Base-by-base conservation (phyloP, 2,113 vertebrate genomes). In the Zonotrichia leucophrys region DNA sequence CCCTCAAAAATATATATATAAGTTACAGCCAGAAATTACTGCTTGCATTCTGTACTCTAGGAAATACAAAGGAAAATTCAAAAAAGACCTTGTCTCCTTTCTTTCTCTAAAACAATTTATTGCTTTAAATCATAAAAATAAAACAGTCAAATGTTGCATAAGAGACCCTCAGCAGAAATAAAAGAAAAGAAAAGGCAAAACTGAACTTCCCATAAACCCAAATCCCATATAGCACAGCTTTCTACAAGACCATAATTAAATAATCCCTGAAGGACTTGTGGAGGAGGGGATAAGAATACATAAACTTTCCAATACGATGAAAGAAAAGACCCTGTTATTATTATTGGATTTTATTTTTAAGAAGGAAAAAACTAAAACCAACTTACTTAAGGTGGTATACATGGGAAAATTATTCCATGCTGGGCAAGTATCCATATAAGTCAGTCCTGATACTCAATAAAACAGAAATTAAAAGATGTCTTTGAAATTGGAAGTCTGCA, bases 71-170 rank as follows among this genome's bases (percentile, higher is more conserved):
- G 84, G 84, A 52, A 94, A 90, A 97, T 96, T 97, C 91, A 96
- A 77, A 96, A 96, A 95, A 92, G 88, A 87, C 92, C 94, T 83
- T 84, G 88, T 87, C 89, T 95, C 78, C 86, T 95, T 95, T 92
- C 92, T 94, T 94, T 83, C 83, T 94, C 76, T 95, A 86, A 95
- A 97, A 95, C 86, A 96, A 95, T 96, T 96, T 96, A 95, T 95
- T 96, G 87, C 94, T 95, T 95, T 95, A 96, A 95, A 96, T 97
- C 91, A 96, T 96, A 96, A 96, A 96, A 96, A 94, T 96, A 96
- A 96, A 96, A 73, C 91, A 96, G 96, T 96, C 91, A 94, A 95
- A 97, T 94, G 89, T 95, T 96, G 91, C 95, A 95, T 95, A 95
- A 95, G 95, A 96, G 92, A 95, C 95, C 92, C 90, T 95, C 88